These are phyloP conservation scores for Cyclophora albipunctata DNA, from an alignment of 2,888 invertebrate genomes.

Conservation along the genomic window DNA sequence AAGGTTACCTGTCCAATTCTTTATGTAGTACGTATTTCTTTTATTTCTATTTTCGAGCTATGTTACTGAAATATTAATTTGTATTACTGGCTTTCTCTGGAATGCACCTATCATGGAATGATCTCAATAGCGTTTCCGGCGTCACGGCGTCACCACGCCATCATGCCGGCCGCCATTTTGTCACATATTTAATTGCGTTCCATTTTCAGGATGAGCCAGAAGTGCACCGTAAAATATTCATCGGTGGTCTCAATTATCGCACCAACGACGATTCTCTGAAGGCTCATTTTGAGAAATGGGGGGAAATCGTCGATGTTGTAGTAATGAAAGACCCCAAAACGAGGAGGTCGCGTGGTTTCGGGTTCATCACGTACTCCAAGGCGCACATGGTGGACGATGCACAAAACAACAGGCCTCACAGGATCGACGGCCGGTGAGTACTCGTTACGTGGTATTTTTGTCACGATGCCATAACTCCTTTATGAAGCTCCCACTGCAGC, in stretches of 20 bases:
- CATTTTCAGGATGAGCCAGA: conserved; percentile 82
- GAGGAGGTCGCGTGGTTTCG: conserved; percentile 96
- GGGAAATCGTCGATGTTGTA: conserved; percentile 96
- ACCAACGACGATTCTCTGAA: conserved; percentile 95
- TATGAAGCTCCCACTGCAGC: conserved; percentile 37
- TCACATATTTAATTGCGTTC: conserved; percentile 35
- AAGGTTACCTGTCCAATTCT: too few species aligned
- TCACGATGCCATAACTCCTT: not conserved
- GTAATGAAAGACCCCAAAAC: conserved; percentile 98
- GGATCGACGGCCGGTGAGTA: conserved; percentile 87
- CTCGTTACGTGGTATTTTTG: not conserved
- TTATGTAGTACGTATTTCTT: too few species aligned
- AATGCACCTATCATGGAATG: too few species aligned
- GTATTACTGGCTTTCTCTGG: too few species aligned
- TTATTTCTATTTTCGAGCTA: too few species aligned
- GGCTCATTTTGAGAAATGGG: conserved; percentile 97
- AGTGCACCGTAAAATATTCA: conserved; percentile 93
- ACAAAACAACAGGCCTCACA: conserved; percentile 91
- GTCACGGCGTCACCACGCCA: conserved; percentile 20
- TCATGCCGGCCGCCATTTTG: conserved; percentile 61
- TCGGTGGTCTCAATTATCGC: conserved; percentile 95
- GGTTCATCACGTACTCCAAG: conserved; percentile 96
- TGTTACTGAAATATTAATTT: too few species aligned
- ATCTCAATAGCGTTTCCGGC: not conserved
- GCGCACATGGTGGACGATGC: conserved; percentile 98